phyloP scores from a whole-genome alignment of 2,113 vertebrate genomes.

The Tetraodon nigroviridis region DNA sequence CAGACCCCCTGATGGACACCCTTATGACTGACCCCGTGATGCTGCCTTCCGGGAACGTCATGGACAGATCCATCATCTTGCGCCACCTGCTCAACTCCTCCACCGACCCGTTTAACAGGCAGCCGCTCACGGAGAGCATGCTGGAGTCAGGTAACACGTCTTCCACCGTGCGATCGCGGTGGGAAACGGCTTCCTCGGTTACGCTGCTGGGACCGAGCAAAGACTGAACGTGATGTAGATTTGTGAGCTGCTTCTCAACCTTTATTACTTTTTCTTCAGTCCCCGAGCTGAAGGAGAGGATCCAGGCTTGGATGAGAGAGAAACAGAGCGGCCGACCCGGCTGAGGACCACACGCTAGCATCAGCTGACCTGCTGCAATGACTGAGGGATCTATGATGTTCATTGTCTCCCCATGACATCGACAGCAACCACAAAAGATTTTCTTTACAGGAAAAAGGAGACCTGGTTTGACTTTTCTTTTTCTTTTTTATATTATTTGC shows the following conservation, averaged over 20 bases:
- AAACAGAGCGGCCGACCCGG: slow-evolving; percentile 83
- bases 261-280: slow-evolving; percentile 68
- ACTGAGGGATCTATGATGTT: slow-evolving; percentile 63
- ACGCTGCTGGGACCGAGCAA: neutral
- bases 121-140: slow-evolving; percentile 95
- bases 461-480: slow-evolving; percentile 43
- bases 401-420: slow-evolving; percentile 52
- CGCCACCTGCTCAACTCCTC: slow-evolving; percentile 95
- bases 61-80: slow-evolving; percentile 95
- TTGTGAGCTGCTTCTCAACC: slow-evolving; percentile 4
- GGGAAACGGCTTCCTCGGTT: neutral
- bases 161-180: neutral
- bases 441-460: slow-evolving; percentile 30
- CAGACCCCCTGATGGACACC: slow-evolving; percentile 98
- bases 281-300: slow-evolving; percentile 94
- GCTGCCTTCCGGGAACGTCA: slow-evolving; percentile 92
- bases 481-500: slow-evolving; percentile 44
- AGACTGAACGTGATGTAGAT: neutral
- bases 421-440: slow-evolving; percentile 35
- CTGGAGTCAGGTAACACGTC: slow-evolving; percentile 86
- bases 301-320: slow-evolving; percentile 95
- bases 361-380: slow-evolving; percentile 39
- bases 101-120: slow-evolving; percentile 96
- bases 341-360: slow-evolving; percentile 44
- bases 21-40: slow-evolving; percentile 96